Base-by-base conservation (phyloP, 1,140 invertebrate genomes). In the Diachasmimorpha longicaudata region DNA sequence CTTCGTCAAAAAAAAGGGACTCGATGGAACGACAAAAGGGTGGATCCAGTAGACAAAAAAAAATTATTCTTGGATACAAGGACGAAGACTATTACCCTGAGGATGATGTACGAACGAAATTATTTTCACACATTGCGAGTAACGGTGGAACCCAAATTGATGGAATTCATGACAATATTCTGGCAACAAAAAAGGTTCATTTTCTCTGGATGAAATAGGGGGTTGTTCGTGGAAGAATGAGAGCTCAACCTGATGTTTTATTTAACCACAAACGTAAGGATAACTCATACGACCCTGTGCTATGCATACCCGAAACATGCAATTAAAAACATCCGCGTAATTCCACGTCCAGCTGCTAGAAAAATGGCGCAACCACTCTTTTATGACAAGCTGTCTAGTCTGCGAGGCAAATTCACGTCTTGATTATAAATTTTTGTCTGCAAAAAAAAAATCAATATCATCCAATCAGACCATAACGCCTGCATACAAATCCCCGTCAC, bases 281-380 rank as follows among this genome's bases (percentile, higher is more conserved):
- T 52, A 52, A 39, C 36, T 68, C 31, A 68, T n/a, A 36, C n/a
- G 36, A 68, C 4, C 0, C 31, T 36, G 14, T 39, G 66, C 11
- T n/a, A 19, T 36, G 66, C 4, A 68, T 68, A 68, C 66, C 66
- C n/a, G 36, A 63, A 23, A 36, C n/a, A 8, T 16, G 31, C 36
- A 68, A 68, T 68, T 68, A 68, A 68, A 68, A 68, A 16, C 66
- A 68, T 11, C 66, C 16, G 66, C 4, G 66, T 39, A 68, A 68
- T 68, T 68, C 31, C n/a, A 39, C 36, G 14, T 68, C 25, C 31
- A 31, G 2, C 25, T 11, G 25, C 25, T 37, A 39, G 9, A 39
- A 1, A 52, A 16, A 52, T 52, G 14, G 4, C 13, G 16, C 4
- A 1, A 0, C 19, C 48, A 4, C 48, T n/a, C 48, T n/a, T 8